These are phyloP conservation scores for Gambelia wislizenii DNA, from an alignment of 2,797 vertebrate species.

Conservation along the genomic window DNA sequence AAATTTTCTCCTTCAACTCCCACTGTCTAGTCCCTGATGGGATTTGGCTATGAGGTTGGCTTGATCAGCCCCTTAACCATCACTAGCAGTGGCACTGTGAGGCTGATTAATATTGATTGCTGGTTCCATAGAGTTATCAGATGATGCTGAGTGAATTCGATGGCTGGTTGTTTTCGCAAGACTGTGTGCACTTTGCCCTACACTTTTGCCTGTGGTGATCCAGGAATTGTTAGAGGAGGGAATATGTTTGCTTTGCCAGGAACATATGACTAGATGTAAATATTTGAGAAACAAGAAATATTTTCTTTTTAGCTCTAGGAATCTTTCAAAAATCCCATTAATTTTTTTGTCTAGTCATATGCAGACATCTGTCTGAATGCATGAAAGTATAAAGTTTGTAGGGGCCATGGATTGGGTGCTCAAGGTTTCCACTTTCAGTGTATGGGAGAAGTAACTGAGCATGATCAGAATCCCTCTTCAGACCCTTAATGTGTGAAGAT, in stretches of 20 bases:
- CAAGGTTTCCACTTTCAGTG: not conserved
- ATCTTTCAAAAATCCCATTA: not conserved
- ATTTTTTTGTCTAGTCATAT: not conserved
- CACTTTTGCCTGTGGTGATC: not conserved
- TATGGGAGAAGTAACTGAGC: not conserved
- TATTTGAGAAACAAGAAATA: slow-evolving; percentile 2
- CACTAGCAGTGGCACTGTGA: slow-evolving; percentile 66
- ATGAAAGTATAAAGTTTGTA: not conserved
- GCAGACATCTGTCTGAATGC: not conserved
- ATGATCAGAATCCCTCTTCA: not conserved
- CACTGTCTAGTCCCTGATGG: slow-evolving; percentile 73
- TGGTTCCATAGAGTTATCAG: slow-evolving; percentile 61
- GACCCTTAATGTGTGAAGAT: not conserved
- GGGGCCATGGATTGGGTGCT: not conserved
- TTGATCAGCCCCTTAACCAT: slow-evolving; percentile 75
- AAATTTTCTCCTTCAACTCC: slow-evolving; percentile 63
- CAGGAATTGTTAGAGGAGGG: not conserved
- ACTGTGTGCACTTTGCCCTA: slow-evolving; percentile 44
- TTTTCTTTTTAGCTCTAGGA: not conserved
- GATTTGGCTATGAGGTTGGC: slow-evolving; percentile 72
- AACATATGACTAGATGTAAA: slow-evolving; percentile 4
- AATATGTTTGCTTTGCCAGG: slow-evolving; percentile 19
- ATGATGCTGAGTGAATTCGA: slow-evolving; percentile 70
- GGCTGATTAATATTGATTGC: slow-evolving; percentile 77
- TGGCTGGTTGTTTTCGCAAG: slow-evolving; percentile 45